phyloP scores from a whole-genome alignment of 1,140 invertebrate species.

The Bombus confusus region DNA sequence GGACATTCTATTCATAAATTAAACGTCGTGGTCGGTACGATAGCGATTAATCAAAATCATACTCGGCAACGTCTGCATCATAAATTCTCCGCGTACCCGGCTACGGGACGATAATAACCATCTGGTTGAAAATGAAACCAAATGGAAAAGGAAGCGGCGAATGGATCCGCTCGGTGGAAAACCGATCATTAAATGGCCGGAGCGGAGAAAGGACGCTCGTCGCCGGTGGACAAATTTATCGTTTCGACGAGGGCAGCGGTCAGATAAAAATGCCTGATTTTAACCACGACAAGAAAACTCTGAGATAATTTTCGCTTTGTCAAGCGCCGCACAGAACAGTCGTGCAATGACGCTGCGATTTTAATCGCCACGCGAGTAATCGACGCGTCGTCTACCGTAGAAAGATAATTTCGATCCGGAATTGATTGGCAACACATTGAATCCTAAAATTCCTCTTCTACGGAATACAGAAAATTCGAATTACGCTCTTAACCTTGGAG shows the following conservation, averaged over 20 bases:
- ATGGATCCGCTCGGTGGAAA: neutral
- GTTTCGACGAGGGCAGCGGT: neutral
- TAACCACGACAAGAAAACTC: neutral
- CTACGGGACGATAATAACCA: slow-evolving; percentile 1
- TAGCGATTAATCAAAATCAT: slow-evolving; percentile 26
- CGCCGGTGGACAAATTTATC: slow-evolving; percentile 3
- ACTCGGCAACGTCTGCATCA: neutral
- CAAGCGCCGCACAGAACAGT: neutral
- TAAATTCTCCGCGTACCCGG: neutral
- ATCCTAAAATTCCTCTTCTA: no score
- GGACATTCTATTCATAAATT: slow-evolving; percentile 14
- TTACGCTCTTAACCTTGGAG: no score
- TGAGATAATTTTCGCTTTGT: neutral
- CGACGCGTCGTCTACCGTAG: no score
- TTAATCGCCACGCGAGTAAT: no score
- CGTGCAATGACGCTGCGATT: neutral
- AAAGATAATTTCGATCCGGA: no score
- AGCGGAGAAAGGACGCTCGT: neutral
- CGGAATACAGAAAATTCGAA: no score
- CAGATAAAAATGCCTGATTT: neutral
- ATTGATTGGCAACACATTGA: no score
- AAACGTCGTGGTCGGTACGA: neutral
- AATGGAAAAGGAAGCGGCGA: neutral
- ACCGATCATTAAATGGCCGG: neutral
- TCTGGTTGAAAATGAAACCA: slow-evolving; percentile 5